Evolutionary conservation across 2,113 vertebrate species (phyloP).

Genomic region (Sinocyclocheilus grahami): DNA sequence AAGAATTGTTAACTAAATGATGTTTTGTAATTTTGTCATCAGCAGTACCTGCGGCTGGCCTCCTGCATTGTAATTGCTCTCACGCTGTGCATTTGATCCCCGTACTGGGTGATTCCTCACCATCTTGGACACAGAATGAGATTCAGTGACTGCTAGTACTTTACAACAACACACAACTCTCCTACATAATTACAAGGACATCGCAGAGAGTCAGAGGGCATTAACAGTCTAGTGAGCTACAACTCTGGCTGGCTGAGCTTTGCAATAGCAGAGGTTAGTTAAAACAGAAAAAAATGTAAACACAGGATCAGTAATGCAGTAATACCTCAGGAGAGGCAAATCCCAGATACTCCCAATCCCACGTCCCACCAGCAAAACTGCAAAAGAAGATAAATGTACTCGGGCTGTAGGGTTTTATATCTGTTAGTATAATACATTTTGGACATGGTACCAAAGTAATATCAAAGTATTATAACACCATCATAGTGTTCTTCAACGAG

Average conservation of each 20-base stretch:
- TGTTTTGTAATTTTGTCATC: conserved; percentile 7
- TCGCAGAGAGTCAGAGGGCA: neutral
- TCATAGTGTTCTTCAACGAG: too few species aligned
- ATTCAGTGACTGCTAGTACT: conserved; percentile 44
- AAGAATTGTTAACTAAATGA: neutral
- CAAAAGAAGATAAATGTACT: conserved; percentile 31
- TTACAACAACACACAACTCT: conserved; percentile 17
- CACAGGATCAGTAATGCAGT: conserved; percentile 61
- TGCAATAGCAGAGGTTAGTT: conserved; percentile 23
- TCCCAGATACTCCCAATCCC: conserved; percentile 99
- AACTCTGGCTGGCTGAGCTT: conserved; percentile 1
- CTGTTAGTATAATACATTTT: neutral
- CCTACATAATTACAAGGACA: conserved; percentile 17
- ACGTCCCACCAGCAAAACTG: conserved; percentile 97
- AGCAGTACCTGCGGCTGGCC: conserved; percentile 41
- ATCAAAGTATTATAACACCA: too few species aligned
- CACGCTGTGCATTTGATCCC: conserved; percentile 58
- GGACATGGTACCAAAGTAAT: too few species aligned
- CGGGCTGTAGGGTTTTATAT: neutral
- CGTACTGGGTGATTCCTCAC: conserved; percentile 57
- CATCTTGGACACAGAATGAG: conserved; percentile 59
- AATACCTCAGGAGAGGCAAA: conserved; percentile 97
- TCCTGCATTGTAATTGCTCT: conserved; percentile 51
- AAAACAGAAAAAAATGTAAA: neutral
- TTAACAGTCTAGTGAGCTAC: conserved; percentile 20